Evolutionary conservation across 2,113 vertebrate genomes (phyloP).

Genomic region (Zapornia atra): DNA sequence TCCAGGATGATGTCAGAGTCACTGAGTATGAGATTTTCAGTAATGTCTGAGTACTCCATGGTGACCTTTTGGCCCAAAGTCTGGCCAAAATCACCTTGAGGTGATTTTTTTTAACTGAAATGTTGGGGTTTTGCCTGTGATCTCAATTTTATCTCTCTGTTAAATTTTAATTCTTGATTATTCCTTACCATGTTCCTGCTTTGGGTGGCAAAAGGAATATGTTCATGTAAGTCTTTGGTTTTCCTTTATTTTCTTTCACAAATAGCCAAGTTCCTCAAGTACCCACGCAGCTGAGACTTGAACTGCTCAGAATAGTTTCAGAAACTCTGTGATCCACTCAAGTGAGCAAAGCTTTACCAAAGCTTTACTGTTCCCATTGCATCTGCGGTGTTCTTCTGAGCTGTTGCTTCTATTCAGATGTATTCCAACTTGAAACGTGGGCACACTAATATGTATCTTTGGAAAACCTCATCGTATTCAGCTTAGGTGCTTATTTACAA

Average conservation of each 20-base stretch:
- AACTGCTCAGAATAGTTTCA: neutral
- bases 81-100: neutral
- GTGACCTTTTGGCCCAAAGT: neutral
- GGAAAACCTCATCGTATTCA: neutral
- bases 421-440: conserved; percentile 44
- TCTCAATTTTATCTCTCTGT: neutral
- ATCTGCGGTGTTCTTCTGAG: neutral
- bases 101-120: no score
- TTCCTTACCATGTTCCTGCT: neutral
- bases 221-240: neutral
- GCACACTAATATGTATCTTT: neutral
- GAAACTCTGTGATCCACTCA: conserved; percentile 46
- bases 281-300: neutral
- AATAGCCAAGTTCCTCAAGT: neutral
- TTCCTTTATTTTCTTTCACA: neutral
- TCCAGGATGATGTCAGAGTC: neutral
- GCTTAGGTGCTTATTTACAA: neutral
- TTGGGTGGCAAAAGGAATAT: neutral
- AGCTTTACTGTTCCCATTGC: neutral
- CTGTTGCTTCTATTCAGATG: neutral
- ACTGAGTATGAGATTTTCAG: neutral
- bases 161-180: neutral
- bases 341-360: conserved; percentile 33
- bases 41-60: neutral
- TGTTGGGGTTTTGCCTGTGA: neutral